Evolutionary conservation across 2,797 vertebrate genomes (phyloP), one percentile per base, ranked within the genome.

Genomic region (Anomalospiza imberbis): DNA sequence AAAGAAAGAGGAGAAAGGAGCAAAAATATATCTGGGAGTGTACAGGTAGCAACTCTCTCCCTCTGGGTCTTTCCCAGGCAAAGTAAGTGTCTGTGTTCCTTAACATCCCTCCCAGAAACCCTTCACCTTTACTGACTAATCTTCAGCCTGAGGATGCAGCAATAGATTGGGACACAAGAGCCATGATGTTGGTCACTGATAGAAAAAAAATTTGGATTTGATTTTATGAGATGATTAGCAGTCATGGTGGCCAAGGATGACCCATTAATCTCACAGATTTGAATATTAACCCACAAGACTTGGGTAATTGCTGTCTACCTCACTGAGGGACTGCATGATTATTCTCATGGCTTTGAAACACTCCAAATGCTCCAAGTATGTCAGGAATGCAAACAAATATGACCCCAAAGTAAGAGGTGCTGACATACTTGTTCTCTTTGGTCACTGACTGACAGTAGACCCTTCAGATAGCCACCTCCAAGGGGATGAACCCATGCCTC

Each of bases 371-470:
- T n/a, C 0, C 6, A 89, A 62, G 47, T 48, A 75, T 48, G 36
- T 29, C 40, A 66, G 34, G 60, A 92, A 84, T 62, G 48, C 34
- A 79, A 94, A 83, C 21, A 92, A 83, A 73, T 62, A 80, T 16
- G 84, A 75, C 24, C n/a, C 34, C 17, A 26, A 58, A 78, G 40
- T 58, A 71, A 91, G 51, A 81, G 24, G 12, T 75, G 60, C n/a
- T 42, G 34, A 36, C 42, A 31, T 5, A 38, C 38, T 75, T 62
- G 10, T 53, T 88, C 58, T 71, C 44, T 72, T 80, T 81, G 24
- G 73, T 72, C 48, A 75, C 26, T 55, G 40, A 77, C 11, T 58
- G 78, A 55, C 40, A 57, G 18, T 11, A 40, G 75, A 51, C 24
- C 29, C 44, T 68, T 51, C 45, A 83, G 12, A 71, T 0, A 83